These are phyloP conservation scores for Lydus trimaculatus DNA, from an alignment of 2,888 invertebrate species.

Conservation along the genomic window DNA sequence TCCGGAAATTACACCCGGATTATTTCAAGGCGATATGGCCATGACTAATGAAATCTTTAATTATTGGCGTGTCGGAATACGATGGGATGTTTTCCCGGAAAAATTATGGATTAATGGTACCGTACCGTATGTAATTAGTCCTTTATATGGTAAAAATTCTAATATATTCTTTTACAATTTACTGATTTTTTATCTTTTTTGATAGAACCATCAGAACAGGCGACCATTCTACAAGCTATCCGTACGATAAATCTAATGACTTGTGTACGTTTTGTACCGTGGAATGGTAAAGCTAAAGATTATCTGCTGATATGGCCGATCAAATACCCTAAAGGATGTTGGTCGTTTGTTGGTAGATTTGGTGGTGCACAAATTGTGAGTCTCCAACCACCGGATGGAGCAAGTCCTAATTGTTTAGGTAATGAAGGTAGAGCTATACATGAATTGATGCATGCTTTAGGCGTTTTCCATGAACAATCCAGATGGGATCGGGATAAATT, in stretches of 20 bases:
- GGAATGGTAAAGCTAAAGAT: constrained; percentile 69
- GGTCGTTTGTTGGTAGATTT: constrained; percentile 77
- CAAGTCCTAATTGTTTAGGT: constrained; percentile 70
- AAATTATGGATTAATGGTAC: constrained; percentile 71
- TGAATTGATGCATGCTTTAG: constrained; percentile 82
- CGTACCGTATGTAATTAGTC: constrained; percentile 72
- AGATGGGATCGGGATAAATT: constrained; percentile 75
- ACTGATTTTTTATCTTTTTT: neutral
- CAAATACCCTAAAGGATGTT: constrained; percentile 74
- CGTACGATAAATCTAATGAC: constrained; percentile 70
- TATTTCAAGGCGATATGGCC: constrained; percentile 75
- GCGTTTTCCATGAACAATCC: constrained; percentile 83
- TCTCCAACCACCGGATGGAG: constrained; percentile 69
- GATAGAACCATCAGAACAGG: constrained; percentile 65
- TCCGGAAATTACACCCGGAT: constrained; percentile 71
- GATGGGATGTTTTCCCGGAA: constrained; percentile 71
- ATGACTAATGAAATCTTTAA: constrained; percentile 68
- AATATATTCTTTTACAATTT: neutral
- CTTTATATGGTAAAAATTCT: constrained; percentile 62
- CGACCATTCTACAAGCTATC: constrained; percentile 67
- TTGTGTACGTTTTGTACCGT: constrained; percentile 70
- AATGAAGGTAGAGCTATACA: constrained; percentile 78
- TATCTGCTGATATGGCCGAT: constrained; percentile 72
- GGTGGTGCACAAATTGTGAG: constrained; percentile 79
- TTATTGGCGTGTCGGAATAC: constrained; percentile 69